Evolutionary conservation across 30 jellyfish, hydroid and myxozoan genomes (phyloP), one percentile per base, ranked within the genome.

Genomic region (Pseudorhiza aurosa): DNA sequence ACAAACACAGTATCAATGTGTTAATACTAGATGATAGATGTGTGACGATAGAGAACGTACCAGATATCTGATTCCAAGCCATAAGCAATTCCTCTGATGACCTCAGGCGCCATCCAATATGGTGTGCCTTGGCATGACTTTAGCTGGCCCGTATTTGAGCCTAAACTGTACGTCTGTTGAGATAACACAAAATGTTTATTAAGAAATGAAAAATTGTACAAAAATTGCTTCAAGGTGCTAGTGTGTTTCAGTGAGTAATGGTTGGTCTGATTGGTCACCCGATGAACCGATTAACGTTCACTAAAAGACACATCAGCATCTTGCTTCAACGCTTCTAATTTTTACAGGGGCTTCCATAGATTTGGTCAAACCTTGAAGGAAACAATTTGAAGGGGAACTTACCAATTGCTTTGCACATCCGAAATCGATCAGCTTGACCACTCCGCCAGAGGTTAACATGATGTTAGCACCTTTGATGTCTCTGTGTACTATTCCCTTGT

Each of bases 71-170:
- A 91, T 55, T 91, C 87, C 51, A 46, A 68, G 40, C 73, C 68
- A 32, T 90, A 76, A 29, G 96, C 98, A 2, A 68, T 71, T 15
- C 96, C 96, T 21, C 87, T 82, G 11, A 91, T 84, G 10, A 84
- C 95, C 37, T 91, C 98, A 26, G 98, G 98, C 8, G 98, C 94
- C 98, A 91, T 91, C 98, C 98, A 91, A 36, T 74, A 91, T 58
- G 98, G 98, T 24, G 98, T 91, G 11, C 98, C 98, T 45, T 83
- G 77, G 45, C 80, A 70, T 1, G 98, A 91, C 37, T 79, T 77
- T 29, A 71, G 40, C 4, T 18, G 22, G 65, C 51, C 83, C 18
- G 91, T 81, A 0, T 85, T 32, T 11, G 60, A 45, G 3, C 75
- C 58, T 30, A 82, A 73, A 65, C 96, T 83, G 45, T 71, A 47